These are phyloP conservation scores for Lapara coniferarum DNA, from an alignment of 2,888 invertebrate species.

Conservation along the genomic window DNA sequence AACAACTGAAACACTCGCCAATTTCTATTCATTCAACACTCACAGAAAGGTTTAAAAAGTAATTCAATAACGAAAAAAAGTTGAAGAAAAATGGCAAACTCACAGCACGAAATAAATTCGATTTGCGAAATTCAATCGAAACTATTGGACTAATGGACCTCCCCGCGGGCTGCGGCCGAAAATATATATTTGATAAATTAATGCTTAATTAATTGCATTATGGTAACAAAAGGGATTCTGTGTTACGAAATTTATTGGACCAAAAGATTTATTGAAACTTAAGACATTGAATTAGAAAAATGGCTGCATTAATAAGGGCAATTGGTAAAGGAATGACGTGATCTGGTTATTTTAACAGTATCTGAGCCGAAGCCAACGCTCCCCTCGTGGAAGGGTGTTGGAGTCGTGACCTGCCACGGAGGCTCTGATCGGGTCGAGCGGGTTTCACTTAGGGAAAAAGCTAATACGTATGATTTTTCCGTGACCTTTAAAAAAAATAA, in stretches of 20 bases:
- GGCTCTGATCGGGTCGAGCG: too few species aligned
- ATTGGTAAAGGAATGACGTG: constrained; percentile 4
- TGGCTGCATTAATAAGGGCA: background rate
- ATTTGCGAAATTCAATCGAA: constrained; percentile 21
- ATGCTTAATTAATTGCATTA: constrained; percentile 24
- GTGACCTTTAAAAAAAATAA: too few species aligned
- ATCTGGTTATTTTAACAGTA: background rate
- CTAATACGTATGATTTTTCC: too few species aligned
- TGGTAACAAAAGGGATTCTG: constrained; percentile 5
- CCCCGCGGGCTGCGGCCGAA: constrained; percentile 5
- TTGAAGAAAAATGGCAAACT: background rate
- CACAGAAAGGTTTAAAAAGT: background rate
- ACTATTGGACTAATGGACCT: constrained; percentile 19
- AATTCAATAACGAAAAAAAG: background rate
- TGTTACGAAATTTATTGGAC: constrained; percentile 3
- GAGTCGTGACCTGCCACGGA: too few species aligned
- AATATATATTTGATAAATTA: constrained; percentile 23
- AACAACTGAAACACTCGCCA: background rate
- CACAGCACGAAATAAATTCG: constrained; percentile 9
- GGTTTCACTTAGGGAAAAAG: too few species aligned
- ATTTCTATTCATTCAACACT: background rate
- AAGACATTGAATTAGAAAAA: constrained; percentile 16
- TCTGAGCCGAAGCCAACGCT: too few species aligned
- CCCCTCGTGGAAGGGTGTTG: too few species aligned
- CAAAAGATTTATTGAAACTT: constrained; percentile 15